Conservation (phyloP, 2,113 vertebrate species). For the Casuarius casuarius region DNA sequence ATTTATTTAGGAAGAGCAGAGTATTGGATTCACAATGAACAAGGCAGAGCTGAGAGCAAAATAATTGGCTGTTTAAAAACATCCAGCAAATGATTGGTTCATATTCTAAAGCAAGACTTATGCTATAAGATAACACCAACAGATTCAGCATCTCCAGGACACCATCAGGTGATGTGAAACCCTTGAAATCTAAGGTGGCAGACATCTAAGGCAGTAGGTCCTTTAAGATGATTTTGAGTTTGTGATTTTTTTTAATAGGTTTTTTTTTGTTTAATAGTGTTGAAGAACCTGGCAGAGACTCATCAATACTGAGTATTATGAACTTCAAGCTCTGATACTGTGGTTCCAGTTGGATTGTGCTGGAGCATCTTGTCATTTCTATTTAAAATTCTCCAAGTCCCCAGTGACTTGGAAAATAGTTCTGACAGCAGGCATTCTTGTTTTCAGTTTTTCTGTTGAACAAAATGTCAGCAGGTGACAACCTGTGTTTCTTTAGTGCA, state of each 20-base stretch:
- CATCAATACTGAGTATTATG: background rate
- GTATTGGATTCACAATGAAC: background rate
- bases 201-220: background rate
- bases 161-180: background rate
- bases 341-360: background rate
- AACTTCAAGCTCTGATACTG: background rate
- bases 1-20: background rate
- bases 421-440: constrained; percentile 4
- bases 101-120: background rate
- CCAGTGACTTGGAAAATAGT: background rate
- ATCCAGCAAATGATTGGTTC: background rate
- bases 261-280: background rate
- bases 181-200: background rate
- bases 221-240: background rate
- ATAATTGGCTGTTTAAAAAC: background rate
- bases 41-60: background rate
- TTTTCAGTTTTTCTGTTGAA: background rate
- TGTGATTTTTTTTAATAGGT: background rate
- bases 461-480: constrained; percentile 32
- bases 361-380: background rate
- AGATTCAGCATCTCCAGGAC: background rate
- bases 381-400: background rate
- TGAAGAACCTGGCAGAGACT: background rate
- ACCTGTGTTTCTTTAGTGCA: background rate
- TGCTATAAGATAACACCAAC: background rate